Evolutionary conservation across 2,113 vertebrate species (phyloP), one percentile per base, ranked within the genome.

Genomic region (Dromas ardeola): DNA sequence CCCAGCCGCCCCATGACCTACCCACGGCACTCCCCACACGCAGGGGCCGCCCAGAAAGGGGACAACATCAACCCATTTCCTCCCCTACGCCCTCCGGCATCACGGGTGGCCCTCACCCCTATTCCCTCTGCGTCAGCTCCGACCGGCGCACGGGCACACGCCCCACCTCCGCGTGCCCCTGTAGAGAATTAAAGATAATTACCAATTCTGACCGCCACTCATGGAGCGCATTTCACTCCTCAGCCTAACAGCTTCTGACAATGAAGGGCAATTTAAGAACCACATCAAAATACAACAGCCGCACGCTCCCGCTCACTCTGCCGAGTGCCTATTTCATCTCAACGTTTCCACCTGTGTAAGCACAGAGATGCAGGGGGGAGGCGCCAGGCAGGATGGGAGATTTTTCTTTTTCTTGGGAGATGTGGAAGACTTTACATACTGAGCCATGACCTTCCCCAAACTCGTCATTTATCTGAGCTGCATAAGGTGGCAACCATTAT

Each of bases 211-310:
- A n/a, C 65, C 13, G 15, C 81, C 81, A 76, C 77, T 95, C 93
- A 38, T 16, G 49, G 72, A 45, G 5, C 10, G 0, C 32, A 58
- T 89, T 91, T 84, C 86, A 69, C 87, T 91, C 78, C 93, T 94
- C 91, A 95, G 67, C 66, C 71, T 96, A 96, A 96, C 81, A 95
- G 78, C 67, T 94, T 95, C 89, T 93, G 89, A 94, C 95, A 97
- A 95, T 4, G 86, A 95, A 95, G 84, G 89, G 89, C 93, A 94
- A 93, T 73, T 85, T 95, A 50, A 83, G 81, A 95, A 86, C 53
- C 89, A 47, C 84, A 40, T 77, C 93, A 86, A 76, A 95, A 81
- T 9, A 84, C 36, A 81, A 40, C 50, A 86, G 92, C n/a, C 4
- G 0, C 56, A 32, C 1, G 0, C 91, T 88, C 62, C 32, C 12